Percentiles rank a stretch among this genome's conserved stretches.
phyloP scores from a whole-genome alignment of 2,797 vertebrate species.

The Cryptoprocta ferox region DNA sequence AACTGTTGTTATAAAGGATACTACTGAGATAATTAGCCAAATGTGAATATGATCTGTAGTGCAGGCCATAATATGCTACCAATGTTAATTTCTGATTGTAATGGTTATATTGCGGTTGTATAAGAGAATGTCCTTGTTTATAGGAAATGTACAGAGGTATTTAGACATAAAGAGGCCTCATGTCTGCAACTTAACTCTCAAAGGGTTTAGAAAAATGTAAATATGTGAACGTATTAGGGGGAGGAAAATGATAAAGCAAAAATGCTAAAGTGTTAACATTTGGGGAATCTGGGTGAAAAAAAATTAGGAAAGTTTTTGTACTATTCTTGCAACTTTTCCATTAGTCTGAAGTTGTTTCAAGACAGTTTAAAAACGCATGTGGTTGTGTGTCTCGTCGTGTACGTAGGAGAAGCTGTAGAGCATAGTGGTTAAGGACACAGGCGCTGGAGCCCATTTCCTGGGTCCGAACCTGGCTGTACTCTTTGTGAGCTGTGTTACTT shows the following conservation, averaged over 20 bases:
- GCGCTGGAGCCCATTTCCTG: background rate
- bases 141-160: background rate
- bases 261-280: background rate
- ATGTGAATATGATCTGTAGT: background rate
- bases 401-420: background rate
- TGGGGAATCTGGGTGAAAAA: background rate
- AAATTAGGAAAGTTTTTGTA: background rate
- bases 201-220: background rate
- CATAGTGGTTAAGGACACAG: background rate
- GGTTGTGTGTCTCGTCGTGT: fast-evolving
- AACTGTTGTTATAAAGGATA: background rate
- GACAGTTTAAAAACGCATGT: background rate
- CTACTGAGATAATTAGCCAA: background rate
- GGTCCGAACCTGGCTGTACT: background rate
- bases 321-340: background rate
- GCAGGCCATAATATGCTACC: background rate
- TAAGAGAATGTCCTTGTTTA: background rate
- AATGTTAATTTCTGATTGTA: background rate
- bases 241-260: background rate
- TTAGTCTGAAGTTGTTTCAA: background rate
- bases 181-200: background rate
- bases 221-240: background rate
- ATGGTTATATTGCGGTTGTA: background rate
- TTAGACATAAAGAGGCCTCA: background rate
- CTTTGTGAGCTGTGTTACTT: background rate